phyloP scores from a whole-genome alignment of 2,797 vertebrate species.

The Liparis tanakae region DNA sequence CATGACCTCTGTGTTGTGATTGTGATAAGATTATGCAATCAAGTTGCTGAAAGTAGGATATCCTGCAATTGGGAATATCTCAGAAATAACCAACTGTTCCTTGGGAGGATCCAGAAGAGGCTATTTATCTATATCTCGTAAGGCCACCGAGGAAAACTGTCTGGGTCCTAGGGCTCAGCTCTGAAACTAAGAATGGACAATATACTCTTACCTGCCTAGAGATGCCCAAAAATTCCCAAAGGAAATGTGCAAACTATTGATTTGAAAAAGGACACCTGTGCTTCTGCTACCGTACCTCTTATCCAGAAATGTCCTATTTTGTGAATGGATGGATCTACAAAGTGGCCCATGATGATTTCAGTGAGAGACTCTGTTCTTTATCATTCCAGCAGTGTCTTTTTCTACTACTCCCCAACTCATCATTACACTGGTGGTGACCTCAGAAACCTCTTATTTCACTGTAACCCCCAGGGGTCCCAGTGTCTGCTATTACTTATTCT shows the following conservation, averaged over 20 bases:
- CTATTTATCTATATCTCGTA: background rate
- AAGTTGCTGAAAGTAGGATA: constrained; percentile 2
- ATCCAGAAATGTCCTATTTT: constrained; percentile 30
- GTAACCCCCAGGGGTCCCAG: constrained; percentile 53
- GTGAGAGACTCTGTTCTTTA: constrained; percentile 32
- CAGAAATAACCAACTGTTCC: background rate
- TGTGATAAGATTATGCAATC: constrained; percentile 6
- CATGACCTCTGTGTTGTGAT: constrained; percentile 5
- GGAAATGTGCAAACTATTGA: constrained; percentile 15
- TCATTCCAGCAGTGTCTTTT: constrained; percentile 38
- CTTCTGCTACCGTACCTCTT: constrained; percentile 24
- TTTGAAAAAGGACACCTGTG: constrained; percentile 34
- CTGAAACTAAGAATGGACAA: constrained; percentile 9
- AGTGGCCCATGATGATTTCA: constrained; percentile 29
- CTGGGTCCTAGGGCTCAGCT: background rate
- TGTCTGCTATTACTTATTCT: constrained; percentile 65
- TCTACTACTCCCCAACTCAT: constrained; percentile 16
- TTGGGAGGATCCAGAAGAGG: constrained; percentile 5
- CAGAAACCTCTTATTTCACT: constrained; percentile 57
- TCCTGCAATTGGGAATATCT: background rate
- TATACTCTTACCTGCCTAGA: constrained; percentile 9
- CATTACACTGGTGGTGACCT: constrained; percentile 56
- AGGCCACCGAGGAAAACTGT: constrained; percentile 2
- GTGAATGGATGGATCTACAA: constrained; percentile 34
- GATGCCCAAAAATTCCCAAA: constrained; percentile 13